Evolutionary conservation across 2,888 invertebrate genomes (phyloP).

Genomic region (Boloria selene): DNA sequence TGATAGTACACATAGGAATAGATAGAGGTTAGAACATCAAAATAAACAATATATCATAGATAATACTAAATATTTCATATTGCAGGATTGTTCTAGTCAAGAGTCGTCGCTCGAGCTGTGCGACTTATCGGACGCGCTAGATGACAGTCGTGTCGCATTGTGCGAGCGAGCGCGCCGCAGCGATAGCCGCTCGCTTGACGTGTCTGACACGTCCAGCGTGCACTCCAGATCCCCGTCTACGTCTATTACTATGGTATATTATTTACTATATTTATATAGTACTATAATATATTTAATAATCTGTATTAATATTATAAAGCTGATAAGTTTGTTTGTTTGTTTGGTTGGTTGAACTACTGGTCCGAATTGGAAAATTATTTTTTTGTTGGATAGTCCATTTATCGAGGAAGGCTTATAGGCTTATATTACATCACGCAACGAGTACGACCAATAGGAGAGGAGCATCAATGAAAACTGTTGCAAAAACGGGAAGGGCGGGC

Average conservation of each 20-base stretch:
- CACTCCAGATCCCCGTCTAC: constrained; percentile 75
- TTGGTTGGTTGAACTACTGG: no score
- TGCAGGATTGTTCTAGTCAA: constrained; percentile 81
- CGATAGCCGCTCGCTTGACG: constrained; percentile 74
- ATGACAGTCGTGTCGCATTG: constrained; percentile 72
- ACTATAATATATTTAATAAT: no score
- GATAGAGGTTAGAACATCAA: neutral
- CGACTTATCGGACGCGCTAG: constrained; percentile 67
- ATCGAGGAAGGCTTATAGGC: no score
- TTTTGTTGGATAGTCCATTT: no score
- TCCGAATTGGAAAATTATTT: no score
- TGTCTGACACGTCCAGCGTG: constrained; percentile 73
- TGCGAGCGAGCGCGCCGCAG: constrained; percentile 72
- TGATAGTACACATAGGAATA: neutral
- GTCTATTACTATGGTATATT: constrained; percentile 70
- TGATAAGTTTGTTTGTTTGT: no score
- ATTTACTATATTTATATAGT: constrained; percentile 3
- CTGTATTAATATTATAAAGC: no score
- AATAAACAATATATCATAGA: neutral
- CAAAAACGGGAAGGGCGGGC: no score
- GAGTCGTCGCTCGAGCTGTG: constrained; percentile 78
- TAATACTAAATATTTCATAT: constrained; percentile 38
- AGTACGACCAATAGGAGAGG: no score
- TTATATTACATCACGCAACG: no score
- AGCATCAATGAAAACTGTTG: no score